Conservation (phyloP, 2,113 vertebrate genomes). For the Lycocorax pyrrhopterus region DNA sequence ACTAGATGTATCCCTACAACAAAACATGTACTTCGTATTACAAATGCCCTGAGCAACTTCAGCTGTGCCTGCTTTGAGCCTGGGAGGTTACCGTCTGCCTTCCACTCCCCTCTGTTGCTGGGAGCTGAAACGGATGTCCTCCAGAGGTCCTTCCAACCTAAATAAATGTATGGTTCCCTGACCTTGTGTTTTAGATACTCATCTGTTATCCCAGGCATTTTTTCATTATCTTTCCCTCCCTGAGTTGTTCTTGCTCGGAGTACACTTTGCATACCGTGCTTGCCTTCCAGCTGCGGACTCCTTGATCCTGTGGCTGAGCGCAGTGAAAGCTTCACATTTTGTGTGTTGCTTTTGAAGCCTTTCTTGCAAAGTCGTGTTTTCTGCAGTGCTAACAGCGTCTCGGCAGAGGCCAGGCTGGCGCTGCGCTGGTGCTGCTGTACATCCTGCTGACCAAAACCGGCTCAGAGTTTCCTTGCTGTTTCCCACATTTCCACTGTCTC, state of each 20-base stretch:
- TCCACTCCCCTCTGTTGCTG: neutral
- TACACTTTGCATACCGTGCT: neutral
- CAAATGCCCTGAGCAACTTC: neutral
- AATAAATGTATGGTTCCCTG: neutral
- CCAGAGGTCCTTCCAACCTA: constrained; percentile 54
- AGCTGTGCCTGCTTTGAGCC: neutral
- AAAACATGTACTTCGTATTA: neutral
- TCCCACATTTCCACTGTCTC: neutral
- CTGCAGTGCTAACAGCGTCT: neutral
- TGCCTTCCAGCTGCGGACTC: neutral
- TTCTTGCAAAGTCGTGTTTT: neutral
- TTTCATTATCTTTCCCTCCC: neutral
- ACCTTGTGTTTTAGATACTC: neutral
- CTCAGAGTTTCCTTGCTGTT: neutral
- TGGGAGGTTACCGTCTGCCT: neutral
- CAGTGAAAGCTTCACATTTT: neutral
- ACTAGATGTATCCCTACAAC: neutral
- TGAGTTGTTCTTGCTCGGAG: neutral
- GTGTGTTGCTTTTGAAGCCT: neutral
- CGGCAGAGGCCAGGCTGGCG: neutral
- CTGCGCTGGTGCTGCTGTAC: neutral
- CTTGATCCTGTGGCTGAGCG: neutral
- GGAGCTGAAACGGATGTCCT: neutral
- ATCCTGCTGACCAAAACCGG: neutral
- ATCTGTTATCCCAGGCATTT: neutral